Evolutionary conservation across 2,888 invertebrate species (phyloP).

Genomic region (Dolichopus griseipennis): DNA sequence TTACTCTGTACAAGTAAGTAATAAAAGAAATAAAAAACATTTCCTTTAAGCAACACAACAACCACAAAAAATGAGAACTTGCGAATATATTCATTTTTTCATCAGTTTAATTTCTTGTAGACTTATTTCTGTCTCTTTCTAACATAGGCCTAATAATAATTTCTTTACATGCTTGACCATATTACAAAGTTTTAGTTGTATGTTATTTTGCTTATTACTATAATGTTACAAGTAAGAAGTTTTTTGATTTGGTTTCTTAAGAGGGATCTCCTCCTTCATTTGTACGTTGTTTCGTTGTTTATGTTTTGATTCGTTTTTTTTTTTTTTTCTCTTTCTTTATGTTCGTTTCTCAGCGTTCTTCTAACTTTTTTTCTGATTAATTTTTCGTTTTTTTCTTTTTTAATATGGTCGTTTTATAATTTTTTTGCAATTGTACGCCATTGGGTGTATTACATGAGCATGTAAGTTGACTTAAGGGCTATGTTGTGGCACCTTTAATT

Average conservation of each 20-base stretch:
- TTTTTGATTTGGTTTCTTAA: not conserved
- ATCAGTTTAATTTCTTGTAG: too few relatives aligned
- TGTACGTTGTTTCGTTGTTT: not conserved
- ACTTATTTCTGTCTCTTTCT: not conserved
- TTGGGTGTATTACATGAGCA: constrained; percentile 1
- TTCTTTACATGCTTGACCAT: not conserved
- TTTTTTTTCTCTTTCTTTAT: not conserved
- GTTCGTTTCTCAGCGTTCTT: too few relatives aligned
- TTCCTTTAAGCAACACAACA: not conserved
- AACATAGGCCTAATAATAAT: not conserved
- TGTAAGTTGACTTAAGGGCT: constrained; percentile 6
- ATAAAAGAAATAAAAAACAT: not conserved
- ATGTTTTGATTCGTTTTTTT: not conserved
- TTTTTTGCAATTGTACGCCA: too few relatives aligned
- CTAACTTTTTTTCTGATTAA: too few relatives aligned
- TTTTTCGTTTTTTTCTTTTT: too few relatives aligned
- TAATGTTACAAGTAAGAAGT: too few relatives aligned
- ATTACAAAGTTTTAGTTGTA: too few relatives aligned
- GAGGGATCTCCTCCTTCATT: not conserved
- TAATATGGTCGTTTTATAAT: too few relatives aligned
- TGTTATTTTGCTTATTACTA: too few relatives aligned
- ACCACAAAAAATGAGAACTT: not conserved
- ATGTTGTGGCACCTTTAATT: constrained; percentile 10
- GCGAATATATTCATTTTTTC: not conserved
- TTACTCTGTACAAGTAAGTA: not conserved